A percentile compares a stretch with the other conserved stretches of the same genome.
Conservation (phyloP, 2,797 vertebrate species). For the Sebastes vulpes region DNA sequence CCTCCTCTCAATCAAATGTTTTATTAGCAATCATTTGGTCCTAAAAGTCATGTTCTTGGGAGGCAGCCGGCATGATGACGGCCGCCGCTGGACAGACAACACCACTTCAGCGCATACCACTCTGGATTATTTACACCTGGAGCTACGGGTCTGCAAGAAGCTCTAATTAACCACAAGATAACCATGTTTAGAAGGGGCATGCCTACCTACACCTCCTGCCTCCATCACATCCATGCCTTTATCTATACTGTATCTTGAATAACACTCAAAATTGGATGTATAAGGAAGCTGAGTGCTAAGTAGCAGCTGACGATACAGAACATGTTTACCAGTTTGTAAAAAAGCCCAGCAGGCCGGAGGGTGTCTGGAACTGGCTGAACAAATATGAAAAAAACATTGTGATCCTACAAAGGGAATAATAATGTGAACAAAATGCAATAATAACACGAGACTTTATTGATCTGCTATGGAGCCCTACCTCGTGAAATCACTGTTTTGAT, state of each 20-base stretch:
- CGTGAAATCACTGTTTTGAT: constrained; percentile 6
- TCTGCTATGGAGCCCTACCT: not conserved
- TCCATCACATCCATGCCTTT: constrained; percentile 4
- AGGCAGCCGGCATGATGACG: constrained; percentile 66
- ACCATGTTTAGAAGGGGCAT: not conserved
- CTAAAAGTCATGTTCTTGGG: constrained; percentile 81
- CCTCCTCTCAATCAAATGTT: constrained; percentile 88
- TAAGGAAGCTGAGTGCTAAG: not conserved
- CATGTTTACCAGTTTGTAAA: constrained; percentile 19
- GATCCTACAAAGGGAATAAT: constrained; percentile 29
- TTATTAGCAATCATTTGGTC: constrained; percentile 89
- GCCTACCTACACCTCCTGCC: not conserved
- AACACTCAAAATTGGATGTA: not conserved
- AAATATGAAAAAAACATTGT: constrained; percentile 2
- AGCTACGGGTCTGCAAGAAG: constrained; percentile 40
- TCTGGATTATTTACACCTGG: constrained; percentile 80
- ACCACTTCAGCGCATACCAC: constrained; percentile 42
- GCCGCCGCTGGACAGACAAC: constrained; percentile 58
- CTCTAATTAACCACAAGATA: constrained; percentile 49
- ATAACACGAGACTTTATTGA: constrained; percentile 27
- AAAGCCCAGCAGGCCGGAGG: constrained; percentile 4
- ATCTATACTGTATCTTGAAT: constrained; percentile 5
- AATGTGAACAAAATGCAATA: constrained; percentile 37
- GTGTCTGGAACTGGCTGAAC: not conserved
- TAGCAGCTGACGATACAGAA: constrained; percentile 23